Base-by-base conservation (phyloP, 2,113 vertebrate species). In the Leptosomus discolor region DNA sequence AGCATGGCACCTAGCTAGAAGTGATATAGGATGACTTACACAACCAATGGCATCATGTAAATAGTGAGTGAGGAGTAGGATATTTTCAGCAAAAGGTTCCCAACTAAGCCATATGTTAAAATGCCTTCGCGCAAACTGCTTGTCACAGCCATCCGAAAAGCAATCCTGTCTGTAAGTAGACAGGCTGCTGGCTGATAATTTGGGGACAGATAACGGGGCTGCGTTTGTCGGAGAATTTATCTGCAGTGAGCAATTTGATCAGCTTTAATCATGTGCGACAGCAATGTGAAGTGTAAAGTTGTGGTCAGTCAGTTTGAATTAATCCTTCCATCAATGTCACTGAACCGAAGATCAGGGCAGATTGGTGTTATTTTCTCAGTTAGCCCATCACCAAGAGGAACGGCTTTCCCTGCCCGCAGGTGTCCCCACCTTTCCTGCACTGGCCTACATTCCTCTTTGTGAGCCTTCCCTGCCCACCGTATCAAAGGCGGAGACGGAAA, bases 291-390 rank as follows among this genome's bases (percentile, higher is more conserved):
- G 57, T 95, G 67, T 78, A 19, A 93, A 96, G 77, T 68, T 79
- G 93, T 92, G 90, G 94, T 92, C 96, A 97, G 82, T 96, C 88
- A 39, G 57, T 91, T 94, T 91, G 96, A 90, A 96, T 97, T 97
- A 97, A 94, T 95, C 84, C 63, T 36, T 92, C 91, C 45, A 27
- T 95, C 96, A 84, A 2, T 64, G 92, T 86, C 92, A 60, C 78
- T 16, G 73, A 61, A 32, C 27, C 0, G 2, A 71, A 79, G 85
- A 92, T 83, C 41, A 18, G 80, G 89, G 91, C 48, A 46, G 19
- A 80, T 7, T 41, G 39, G 56, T 80, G 54, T 8, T 53, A 36
- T 79, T 88, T 85, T 81, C 79, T 93, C 14, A 5, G 51, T 85
- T 26, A 41, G 84, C 45, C 70, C 23, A 2, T 20, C 0, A 4